phyloP scores from a whole-genome alignment of 2,888 invertebrate genomes.

The Entomobrya multifasciata region DNA sequence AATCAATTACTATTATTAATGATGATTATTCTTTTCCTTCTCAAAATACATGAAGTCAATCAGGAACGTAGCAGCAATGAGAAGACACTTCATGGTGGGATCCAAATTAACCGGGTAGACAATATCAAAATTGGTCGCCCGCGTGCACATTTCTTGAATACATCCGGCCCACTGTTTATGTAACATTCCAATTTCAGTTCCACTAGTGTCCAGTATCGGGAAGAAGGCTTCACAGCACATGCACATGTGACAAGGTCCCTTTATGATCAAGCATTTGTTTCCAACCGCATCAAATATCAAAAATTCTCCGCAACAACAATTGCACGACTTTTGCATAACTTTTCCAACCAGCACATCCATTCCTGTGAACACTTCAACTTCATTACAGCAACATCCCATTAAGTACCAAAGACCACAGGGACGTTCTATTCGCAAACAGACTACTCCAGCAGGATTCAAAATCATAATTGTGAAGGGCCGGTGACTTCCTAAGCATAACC shows the following conservation, averaged over 20 bases:
- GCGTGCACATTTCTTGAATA: background rate
- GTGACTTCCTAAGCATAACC: background rate
- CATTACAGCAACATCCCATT: background rate
- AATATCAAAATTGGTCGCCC: slow-evolving; percentile 14
- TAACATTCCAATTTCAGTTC: background rate
- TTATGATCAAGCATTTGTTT: background rate
- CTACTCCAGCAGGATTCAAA: background rate
- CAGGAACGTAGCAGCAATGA: background rate
- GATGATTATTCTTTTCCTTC: background rate
- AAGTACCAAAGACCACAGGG: background rate
- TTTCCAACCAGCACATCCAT: background rate
- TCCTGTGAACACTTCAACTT: background rate
- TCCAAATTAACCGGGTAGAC: background rate
- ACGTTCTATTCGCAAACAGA: background rate
- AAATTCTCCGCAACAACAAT: background rate
- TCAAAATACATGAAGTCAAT: slow-evolving; percentile 34
- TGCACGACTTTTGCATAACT: slow-evolving; percentile 6
- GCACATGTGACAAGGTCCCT: background rate
- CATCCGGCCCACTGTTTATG: slow-evolving; percentile 22
- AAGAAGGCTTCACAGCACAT: background rate
- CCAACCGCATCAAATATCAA: background rate
- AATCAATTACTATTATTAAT: too few species aligned
- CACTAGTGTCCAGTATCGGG: background rate
- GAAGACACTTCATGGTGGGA: background rate
- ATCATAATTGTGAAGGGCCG: slow-evolving; percentile 8